phyloP scores from a whole-genome alignment of 2,113 vertebrate species.

The Mola mola region DNA sequence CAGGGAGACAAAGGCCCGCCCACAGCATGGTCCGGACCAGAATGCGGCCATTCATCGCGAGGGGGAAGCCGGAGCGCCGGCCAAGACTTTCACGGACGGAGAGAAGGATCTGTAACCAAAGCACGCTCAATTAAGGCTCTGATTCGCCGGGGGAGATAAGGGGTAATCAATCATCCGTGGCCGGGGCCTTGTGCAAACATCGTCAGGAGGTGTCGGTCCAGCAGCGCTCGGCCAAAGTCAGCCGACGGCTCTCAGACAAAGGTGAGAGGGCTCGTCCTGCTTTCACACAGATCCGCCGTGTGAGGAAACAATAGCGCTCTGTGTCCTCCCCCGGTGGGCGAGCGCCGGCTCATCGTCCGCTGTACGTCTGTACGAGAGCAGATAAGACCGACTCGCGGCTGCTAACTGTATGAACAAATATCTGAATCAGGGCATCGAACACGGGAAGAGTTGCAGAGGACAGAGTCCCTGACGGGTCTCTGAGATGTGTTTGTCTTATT shows the following conservation, averaged over 20 bases:
- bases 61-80: slow-evolving; percentile 34
- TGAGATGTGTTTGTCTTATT: no score
- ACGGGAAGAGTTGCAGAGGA: no score
- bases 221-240: slow-evolving; percentile 50
- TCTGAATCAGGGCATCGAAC: no score
- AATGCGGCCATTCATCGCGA: slow-evolving; percentile 65
- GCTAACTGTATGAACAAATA: no score
- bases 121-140: slow-evolving; percentile 45
- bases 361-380: no score
- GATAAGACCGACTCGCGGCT: no score
- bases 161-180: slow-evolving; percentile 65
- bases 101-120: slow-evolving; percentile 59
- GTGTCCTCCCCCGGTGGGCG: no score
- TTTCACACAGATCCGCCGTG: slow-evolving; percentile 23
- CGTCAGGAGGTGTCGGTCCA: slow-evolving; percentile 40
- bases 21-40: slow-evolving; percentile 51
- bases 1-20: slow-evolving; percentile 66
- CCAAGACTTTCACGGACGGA: slow-evolving; percentile 66
- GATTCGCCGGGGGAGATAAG: slow-evolving; percentile 61
- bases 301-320: slow-evolving; percentile 19
- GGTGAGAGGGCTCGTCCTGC: slow-evolving; percentile 12
- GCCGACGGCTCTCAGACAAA: slow-evolving; percentile 40
- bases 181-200: slow-evolving; percentile 37
- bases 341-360: no score
- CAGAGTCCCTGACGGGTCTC: no score